Conservation (phyloP, 2,888 invertebrate genomes). For the Myathropa florea region DNA sequence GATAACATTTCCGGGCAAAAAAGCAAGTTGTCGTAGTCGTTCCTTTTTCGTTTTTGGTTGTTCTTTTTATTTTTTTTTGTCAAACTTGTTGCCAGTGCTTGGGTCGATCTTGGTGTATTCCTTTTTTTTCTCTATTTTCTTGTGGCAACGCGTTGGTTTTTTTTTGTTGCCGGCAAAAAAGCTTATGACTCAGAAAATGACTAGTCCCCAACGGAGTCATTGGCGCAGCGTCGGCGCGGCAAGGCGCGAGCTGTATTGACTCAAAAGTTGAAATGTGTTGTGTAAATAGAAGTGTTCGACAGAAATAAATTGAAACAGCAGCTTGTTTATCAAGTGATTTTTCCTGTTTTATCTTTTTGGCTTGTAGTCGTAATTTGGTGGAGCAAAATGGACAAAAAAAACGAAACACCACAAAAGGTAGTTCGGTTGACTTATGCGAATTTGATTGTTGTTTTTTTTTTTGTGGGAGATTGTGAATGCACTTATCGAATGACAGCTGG, state of each 20-base stretch:
- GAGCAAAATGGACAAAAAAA: background rate
- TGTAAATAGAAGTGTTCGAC: slow-evolving; percentile 25
- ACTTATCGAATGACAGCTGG: background rate
- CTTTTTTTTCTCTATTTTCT: background rate
- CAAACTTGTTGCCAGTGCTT: background rate
- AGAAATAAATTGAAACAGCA: slow-evolving; percentile 53
- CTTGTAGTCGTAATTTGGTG: background rate
- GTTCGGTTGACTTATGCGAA: background rate
- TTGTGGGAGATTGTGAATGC: background rate
- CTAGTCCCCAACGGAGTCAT: slow-evolving; percentile 20
- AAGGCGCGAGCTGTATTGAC: slow-evolving; percentile 10
- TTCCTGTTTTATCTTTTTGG: slow-evolving; percentile 36
- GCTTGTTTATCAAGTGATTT: slow-evolving; percentile 44
- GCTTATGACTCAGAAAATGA: slow-evolving; percentile 29
- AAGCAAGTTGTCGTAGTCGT: background rate
- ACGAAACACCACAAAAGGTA: background rate
- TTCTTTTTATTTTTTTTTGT: background rate
- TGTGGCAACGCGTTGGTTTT: background rate
- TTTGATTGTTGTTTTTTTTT: background rate
- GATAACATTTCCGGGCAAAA: slow-evolving; percentile 58
- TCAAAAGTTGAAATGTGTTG: slow-evolving; percentile 25
- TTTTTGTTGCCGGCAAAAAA: slow-evolving; percentile 21
- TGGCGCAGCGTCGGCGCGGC: background rate
- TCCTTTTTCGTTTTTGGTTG: background rate
- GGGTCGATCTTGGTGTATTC: background rate